These are phyloP conservation scores for Tetramorium bicarinatum DNA, from an alignment of 2,888 invertebrate genomes.

Conservation along the genomic window DNA sequence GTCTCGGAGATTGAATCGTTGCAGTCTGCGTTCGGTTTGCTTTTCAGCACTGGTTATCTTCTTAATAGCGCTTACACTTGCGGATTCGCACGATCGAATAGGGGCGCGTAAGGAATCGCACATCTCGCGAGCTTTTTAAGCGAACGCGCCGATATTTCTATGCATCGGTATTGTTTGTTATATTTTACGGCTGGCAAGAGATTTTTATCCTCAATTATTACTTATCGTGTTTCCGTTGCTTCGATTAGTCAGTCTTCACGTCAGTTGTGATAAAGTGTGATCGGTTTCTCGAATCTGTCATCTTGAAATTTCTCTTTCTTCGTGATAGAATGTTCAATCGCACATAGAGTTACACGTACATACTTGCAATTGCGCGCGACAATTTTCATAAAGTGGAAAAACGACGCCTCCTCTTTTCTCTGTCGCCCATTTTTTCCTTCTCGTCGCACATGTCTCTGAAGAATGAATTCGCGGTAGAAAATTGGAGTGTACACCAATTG, in stretches of 20 bases:
- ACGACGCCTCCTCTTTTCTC: constrained; percentile 38
- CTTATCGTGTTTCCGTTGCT: background rate
- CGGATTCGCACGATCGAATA: background rate
- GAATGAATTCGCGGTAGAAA: background rate
- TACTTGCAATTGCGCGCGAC: constrained; percentile 1
- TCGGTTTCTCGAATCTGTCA: constrained; percentile 2
- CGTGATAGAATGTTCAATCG: background rate
- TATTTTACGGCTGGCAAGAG: background rate
- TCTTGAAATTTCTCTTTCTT: constrained; percentile 7
- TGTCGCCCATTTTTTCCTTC: background rate
- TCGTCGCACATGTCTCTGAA: background rate
- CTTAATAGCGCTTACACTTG: constrained; percentile 33
- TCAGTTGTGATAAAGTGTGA: background rate
- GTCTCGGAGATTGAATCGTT: background rate
- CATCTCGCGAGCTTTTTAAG: background rate
- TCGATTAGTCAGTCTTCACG: constrained; percentile 5
- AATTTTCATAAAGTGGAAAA: constrained; percentile 5
- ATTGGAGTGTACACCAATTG: constrained; percentile 10
- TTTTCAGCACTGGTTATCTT: constrained; percentile 13
- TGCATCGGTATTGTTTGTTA: background rate
- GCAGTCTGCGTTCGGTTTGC: constrained; percentile 24
- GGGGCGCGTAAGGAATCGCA: background rate
- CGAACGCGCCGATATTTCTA: background rate
- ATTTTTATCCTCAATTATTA: constrained; percentile 24
- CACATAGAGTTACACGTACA: constrained; percentile 3